phyloP scores from a whole-genome alignment of 2,113 vertebrate genomes.

The Tretioscincus oriximinensis region DNA sequence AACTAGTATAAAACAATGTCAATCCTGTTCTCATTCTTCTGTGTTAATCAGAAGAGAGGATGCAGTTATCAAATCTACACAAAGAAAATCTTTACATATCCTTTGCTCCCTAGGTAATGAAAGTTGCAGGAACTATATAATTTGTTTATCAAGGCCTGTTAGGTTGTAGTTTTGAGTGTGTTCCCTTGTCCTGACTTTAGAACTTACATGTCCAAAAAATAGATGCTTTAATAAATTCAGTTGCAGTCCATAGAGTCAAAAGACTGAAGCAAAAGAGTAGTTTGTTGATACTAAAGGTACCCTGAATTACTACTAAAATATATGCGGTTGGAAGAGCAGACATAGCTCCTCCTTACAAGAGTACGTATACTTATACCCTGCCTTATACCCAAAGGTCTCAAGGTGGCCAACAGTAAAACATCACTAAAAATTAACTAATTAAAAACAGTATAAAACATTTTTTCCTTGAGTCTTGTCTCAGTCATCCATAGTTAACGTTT shows the following conservation, averaged over 20 bases:
- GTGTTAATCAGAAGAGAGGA: neutral
- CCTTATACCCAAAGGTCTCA: too few relatives aligned
- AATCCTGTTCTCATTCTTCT: fast-evolving
- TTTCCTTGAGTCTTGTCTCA: too few relatives aligned
- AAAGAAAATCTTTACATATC: neutral
- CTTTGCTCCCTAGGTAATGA: conserved; percentile 16
- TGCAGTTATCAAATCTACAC: neutral
- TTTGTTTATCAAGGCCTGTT: neutral
- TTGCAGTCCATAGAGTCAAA: neutral
- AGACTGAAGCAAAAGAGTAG: neutral
- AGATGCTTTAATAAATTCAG: neutral
- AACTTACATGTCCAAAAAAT: neutral
- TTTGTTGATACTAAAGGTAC: neutral
- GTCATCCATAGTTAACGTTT: neutral
- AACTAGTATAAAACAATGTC: neutral
- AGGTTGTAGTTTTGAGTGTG: conserved; percentile 4
- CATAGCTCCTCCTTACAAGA: too few relatives aligned
- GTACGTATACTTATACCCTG: too few relatives aligned
- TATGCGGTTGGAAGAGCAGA: neutral
- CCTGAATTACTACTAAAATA: neutral
- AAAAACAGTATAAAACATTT: too few relatives aligned
- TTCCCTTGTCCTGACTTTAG: conserved; percentile 2
- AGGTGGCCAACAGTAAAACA: too few relatives aligned
- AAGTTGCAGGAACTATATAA: conserved; percentile 22
- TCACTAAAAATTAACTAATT: too few relatives aligned